Evolutionary conservation across 2,113 vertebrate species (phyloP), one percentile per base, ranked within the genome.

Genomic region (Corythoichthys haematopterus): DNA sequence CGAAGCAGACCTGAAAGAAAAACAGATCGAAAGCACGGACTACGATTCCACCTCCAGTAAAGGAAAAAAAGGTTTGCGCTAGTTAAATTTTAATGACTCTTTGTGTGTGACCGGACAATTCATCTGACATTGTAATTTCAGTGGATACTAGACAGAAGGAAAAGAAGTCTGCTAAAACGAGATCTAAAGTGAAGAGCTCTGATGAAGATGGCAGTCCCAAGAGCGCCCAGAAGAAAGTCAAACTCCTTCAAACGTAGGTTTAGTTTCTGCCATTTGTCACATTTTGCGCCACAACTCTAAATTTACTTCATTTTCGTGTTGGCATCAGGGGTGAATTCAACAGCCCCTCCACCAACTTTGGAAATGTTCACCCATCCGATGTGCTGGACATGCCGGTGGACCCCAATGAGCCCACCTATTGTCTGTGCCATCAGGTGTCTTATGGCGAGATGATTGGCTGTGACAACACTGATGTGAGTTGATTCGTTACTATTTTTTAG

Each of bases 381-480:
- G 97, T 99, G 20, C 83, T 99, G 88, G 97, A 99, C 85, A 99
- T 99, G 97, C 97, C 97, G 0, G 97, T 99, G 83, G 97, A 98
- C 75, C 97, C 97, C 79, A 99, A 99, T 51, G 97, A 99, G 74
- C 97, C 97, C 68, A 99, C 97, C 15, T 99, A 99, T 88, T 99
- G 97, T 89, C 93, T 99, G 78, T 99, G 97, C 83, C 95, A 96
- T 89, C 97, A 99, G 89, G 97, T 99, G 46, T 99, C 97, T 70
- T 99, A 99, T 6, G 97, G 97, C 83, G 97, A 99, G 88, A 99
- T 99, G 97, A 99, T 99, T 14, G 97, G 97, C 90, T 99, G 97
- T 63, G 97, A 99, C 90, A 98, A 98, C 83, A 94, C 95, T 37
- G 97, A 99, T 64, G 97, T 99, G 86, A 95, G 95, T 91, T 70